Base-by-base conservation (phyloP, 2,888 invertebrate species). In the Platycheirus rosarum region DNA sequence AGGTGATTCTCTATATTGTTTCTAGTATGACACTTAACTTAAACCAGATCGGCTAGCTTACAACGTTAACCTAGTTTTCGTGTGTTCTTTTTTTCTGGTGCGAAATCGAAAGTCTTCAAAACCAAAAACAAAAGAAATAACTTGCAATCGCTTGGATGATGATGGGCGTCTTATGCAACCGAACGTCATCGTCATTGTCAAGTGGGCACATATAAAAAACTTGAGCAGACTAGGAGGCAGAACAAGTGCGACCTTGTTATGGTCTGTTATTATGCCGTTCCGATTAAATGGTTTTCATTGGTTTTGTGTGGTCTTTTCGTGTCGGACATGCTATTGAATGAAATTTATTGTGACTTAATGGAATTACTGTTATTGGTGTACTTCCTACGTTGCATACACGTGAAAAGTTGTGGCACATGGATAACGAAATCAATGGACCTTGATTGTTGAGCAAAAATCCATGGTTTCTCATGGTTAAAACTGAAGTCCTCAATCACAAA, bases 91-190 rank as follows among this genome's bases (percentile, higher is more conserved):
- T 57, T 57, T 70, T 49, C 11, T 44, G n/a, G n/a, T 18, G 62
- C 51, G 66, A 76, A 76, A 80, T 51, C 11, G 80, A 80, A 76
- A 80, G 80, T 65, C 48, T 57, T 46, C n/a, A 20, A 65, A 20
- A 65, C n/a, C n/a, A 49, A 40, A 14, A 42, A 13, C 11, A 13
- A n/a, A 20, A n/a, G n/a, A n/a, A n/a, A 14, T 26, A 37, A 51
- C 26, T 60, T 63, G 63, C 35, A 37, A 46, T 49, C 37, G 32
- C 40, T 62, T 49, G 23, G 23, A 23, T 23, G 73, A 73, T 78
- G 75, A 80, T 70, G 80, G 80, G 70, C 66, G 76, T 76, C 76
- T 80, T 80, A 80, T 80, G 76, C 70, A 80, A 76, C 46, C 23
- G 46, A 62, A 70, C 65, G 42, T 79, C 68, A 68, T 80, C 62